Percentiles rank a stretch among this genome's conserved stretches.
Evolutionary conservation across 2,113 vertebrate species (phyloP).

Genomic region (Phylloscopus trochilus): DNA sequence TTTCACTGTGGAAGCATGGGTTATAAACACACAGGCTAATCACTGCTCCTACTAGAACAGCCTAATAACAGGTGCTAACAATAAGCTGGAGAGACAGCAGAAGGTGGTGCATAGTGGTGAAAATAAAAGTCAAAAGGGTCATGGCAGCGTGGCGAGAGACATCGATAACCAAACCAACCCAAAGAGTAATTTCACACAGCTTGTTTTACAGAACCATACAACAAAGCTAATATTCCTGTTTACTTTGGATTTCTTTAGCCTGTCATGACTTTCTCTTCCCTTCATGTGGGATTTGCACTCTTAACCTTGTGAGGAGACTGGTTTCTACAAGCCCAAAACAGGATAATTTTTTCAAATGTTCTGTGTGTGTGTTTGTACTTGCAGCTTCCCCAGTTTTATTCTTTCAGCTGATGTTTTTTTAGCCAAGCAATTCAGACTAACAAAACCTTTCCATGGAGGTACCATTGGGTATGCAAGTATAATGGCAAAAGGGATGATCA

Average conservation of each 20-base stretch:
- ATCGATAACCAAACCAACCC: background rate
- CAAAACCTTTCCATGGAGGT: background rate
- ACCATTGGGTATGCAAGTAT: background rate
- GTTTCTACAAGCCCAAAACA: background rate
- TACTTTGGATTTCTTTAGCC: background rate
- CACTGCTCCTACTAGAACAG: background rate
- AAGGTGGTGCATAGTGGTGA: background rate
- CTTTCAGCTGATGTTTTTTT: background rate
- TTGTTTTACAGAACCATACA: background rate
- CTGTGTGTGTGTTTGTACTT: background rate
- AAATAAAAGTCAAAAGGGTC: constrained; percentile 8
- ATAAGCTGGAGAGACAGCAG: background rate
- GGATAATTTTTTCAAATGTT: background rate
- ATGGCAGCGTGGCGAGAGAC: background rate
- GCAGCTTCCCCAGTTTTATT: background rate
- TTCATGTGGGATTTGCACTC: constrained; percentile 14
- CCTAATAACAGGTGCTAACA: background rate
- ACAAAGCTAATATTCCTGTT: background rate
- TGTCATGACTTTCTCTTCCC: background rate
- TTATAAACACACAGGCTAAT: background rate
- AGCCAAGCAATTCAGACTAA: background rate
- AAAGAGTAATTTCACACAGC: background rate
- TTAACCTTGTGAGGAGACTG: background rate
- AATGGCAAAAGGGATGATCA: background rate
- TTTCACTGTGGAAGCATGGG: background rate